Conservation (phyloP, 30 jellyfish, hydroid and myxozoan genomes). For the Cassiopea xamachana region DNA sequence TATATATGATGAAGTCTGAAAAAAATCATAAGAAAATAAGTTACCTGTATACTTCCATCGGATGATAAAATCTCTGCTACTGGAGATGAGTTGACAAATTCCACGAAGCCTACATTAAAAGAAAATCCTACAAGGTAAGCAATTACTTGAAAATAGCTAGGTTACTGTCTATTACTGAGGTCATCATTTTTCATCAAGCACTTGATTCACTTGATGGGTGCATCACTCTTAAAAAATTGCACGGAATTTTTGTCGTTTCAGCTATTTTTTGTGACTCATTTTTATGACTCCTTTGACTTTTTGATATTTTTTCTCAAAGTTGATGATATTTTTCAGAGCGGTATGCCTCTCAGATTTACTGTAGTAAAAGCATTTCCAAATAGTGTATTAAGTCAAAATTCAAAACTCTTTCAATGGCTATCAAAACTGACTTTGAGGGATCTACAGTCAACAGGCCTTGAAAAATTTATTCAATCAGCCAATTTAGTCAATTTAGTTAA, state of each 20-base stretch:
- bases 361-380: background rate
- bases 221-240: background rate
- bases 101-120: constrained; percentile 81
- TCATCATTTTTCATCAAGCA: too few species aligned
- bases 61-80: constrained; percentile 90
- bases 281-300: background rate
- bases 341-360: background rate
- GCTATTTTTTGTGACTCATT: background rate
- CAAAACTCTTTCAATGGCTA: too few species aligned
- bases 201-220: background rate
- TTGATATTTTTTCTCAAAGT: background rate
- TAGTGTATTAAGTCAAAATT: too few species aligned
- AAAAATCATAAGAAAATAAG: background rate
- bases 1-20: background rate
- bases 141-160: too few species aligned
- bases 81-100: constrained; percentile 83
- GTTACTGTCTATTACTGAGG: too few species aligned
- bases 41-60: constrained; percentile 94
- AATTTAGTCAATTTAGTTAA: too few species aligned
- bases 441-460: too few species aligned
- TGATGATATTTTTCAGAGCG: background rate
- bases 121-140: background rate
- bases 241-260: background rate
- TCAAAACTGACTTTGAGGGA: too few species aligned
- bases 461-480: too few species aligned